Conservation (phyloP, 2,888 invertebrate species). For the Chrysotoxum bicinctum region DNA sequence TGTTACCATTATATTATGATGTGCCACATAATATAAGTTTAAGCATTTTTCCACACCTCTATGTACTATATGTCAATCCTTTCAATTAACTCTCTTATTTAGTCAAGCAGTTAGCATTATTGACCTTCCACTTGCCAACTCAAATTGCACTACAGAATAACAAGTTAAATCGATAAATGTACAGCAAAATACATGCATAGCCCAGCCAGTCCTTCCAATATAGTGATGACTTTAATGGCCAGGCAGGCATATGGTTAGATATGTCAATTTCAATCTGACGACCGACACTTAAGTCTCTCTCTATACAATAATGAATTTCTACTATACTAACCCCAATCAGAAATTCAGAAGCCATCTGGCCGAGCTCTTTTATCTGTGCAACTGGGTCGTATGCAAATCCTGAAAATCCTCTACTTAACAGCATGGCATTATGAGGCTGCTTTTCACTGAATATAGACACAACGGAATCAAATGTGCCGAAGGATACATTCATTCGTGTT, state of each 20-base stretch:
- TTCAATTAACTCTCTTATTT: slow-evolving; percentile 55
- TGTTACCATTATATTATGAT: background rate
- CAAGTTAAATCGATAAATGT: slow-evolving; percentile 46
- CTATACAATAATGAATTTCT: slow-evolving; percentile 27
- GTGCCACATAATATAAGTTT: background rate
- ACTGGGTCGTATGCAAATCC: slow-evolving; percentile 69
- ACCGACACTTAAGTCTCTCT: slow-evolving; percentile 22
- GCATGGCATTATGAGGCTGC: slow-evolving; percentile 37
- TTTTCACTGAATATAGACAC: slow-evolving; percentile 59
- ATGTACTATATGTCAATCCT: background rate
- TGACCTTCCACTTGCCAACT: slow-evolving; percentile 49
- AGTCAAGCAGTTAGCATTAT: slow-evolving; percentile 58
- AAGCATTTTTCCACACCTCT: slow-evolving; percentile 1
- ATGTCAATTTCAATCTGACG: slow-evolving; percentile 58
- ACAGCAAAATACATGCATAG: background rate
- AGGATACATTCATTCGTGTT: slow-evolving; percentile 34
- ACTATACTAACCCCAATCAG: slow-evolving; percentile 7
- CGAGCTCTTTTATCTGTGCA: slow-evolving; percentile 51
- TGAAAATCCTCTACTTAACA: slow-evolving; percentile 56
- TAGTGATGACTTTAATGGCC: slow-evolving; percentile 44
- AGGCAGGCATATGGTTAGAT: slow-evolving; percentile 33
- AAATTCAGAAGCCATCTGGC: slow-evolving; percentile 58
- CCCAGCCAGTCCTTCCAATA: background rate
- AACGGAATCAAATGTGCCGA: slow-evolving; percentile 62
- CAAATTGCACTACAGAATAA: slow-evolving; percentile 13